Evolutionary conservation across 1,140 invertebrate species (phyloP).

Genomic region (Trissolcus basalis): DNA sequence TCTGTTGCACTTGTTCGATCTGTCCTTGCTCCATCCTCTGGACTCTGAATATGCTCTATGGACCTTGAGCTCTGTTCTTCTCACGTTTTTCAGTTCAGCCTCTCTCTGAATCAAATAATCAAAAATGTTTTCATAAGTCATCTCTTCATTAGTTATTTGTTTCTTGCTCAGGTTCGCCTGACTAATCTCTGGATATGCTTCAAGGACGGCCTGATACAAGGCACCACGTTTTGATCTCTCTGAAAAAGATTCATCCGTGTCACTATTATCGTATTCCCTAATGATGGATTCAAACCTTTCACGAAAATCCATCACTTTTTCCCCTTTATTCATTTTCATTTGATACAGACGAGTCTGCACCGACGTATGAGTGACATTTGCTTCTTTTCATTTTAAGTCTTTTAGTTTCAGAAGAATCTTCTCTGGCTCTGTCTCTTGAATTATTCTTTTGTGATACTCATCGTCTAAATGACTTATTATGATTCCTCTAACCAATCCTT

Average conservation of each 20-base stretch:
- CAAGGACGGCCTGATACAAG: conserved; percentile 38
- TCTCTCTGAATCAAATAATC: conserved; percentile 38
- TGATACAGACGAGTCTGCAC: conserved; percentile 47
- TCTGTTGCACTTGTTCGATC: neutral
- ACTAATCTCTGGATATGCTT: conserved; percentile 10
- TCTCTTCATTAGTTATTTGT: conserved; percentile 14
- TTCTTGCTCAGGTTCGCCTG: conserved; percentile 8
- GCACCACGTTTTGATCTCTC: conserved; percentile 47
- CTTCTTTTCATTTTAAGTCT: conserved; percentile 37
- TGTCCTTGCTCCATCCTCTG: neutral
- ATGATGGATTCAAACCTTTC: conserved; percentile 52
- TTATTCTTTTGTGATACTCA: conserved; percentile 54
- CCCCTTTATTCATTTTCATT: conserved; percentile 44
- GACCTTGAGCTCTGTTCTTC: conserved; percentile 3
- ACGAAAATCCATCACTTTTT: conserved; percentile 49
- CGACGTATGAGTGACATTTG: conserved; percentile 42
- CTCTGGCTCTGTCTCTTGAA: conserved; percentile 43
- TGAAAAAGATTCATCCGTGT: conserved; percentile 19
- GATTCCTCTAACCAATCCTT: conserved; percentile 29
- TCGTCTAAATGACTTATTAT: conserved; percentile 57
- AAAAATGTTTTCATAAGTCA: conserved; percentile 39
- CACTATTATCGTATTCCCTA: conserved; percentile 47
- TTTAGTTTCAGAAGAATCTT: conserved; percentile 43
- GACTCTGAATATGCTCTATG: neutral
- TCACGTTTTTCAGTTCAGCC: conserved; percentile 14